Percentiles rank a stretch among this genome's conserved stretches.
These are phyloP conservation scores for Amniataba percoides DNA, from an alignment of 2,797 vertebrate genomes.

Conservation along the genomic window DNA sequence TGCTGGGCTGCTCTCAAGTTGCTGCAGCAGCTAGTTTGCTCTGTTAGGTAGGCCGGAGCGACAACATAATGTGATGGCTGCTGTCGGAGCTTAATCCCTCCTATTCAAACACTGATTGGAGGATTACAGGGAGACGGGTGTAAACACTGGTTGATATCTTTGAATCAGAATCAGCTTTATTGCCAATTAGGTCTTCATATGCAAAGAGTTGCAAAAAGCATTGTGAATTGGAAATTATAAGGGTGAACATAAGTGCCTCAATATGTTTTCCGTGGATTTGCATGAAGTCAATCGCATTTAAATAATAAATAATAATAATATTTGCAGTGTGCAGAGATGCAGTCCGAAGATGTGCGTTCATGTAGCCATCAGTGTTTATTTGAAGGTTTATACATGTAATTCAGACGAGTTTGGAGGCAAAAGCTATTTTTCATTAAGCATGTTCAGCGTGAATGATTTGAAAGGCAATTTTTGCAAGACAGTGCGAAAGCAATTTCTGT, in stretches of 20 bases:
- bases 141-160: constrained; percentile 29
- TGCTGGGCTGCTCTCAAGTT: constrained; percentile 68
- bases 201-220: too few relatives aligned
- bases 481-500: neutral
- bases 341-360: too few relatives aligned
- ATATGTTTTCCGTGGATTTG: too few relatives aligned
- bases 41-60: constrained; percentile 75
- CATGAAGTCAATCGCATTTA: too few relatives aligned
- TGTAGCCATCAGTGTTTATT: constrained; percentile 48
- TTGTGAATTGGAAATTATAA: too few relatives aligned
- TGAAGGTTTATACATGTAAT: constrained; percentile 36
- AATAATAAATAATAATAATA: too few relatives aligned
- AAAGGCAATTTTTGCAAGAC: too few relatives aligned
- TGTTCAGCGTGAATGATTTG: too few relatives aligned
- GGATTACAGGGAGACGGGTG: neutral
- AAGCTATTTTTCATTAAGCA: neutral
- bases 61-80: constrained; percentile 59
- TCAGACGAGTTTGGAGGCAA: constrained; percentile 7
- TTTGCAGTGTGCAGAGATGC: too few relatives aligned
- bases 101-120: constrained; percentile 70
- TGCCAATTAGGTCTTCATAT: too few relatives aligned
- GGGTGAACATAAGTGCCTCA: too few relatives aligned
- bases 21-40: constrained; percentile 74
- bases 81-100: constrained; percentile 54
- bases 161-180: constrained; percentile 2